These are phyloP conservation scores for Allobates femoralis DNA, from an alignment of 2,797 vertebrate genomes.

Conservation along the genomic window DNA sequence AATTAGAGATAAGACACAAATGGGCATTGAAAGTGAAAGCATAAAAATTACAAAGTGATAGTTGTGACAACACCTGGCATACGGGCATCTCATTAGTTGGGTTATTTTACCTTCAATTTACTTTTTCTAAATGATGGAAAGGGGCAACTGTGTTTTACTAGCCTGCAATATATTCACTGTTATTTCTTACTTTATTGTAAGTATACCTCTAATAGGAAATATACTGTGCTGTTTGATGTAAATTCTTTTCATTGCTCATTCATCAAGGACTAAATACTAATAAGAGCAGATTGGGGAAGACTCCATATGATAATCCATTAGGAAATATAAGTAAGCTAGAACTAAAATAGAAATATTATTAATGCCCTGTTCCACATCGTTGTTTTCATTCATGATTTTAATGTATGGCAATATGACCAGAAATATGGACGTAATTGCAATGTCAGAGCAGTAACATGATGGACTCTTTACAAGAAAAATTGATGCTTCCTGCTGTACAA, in stretches of 20 bases:
- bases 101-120: not conserved
- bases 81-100: slow-evolving; percentile 36
- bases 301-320: no score
- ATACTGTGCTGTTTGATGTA: not conserved
- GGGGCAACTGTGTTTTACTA: slow-evolving; percentile 4
- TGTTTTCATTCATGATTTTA: no score
- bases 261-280: no score
- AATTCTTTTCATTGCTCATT: not conserved
- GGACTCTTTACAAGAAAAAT: no score
- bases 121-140: slow-evolving; percentile 16
- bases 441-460: no score
- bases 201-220: not conserved
- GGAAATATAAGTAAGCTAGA: no score
- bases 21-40: slow-evolving; percentile 60
- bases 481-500: no score
- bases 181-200: not conserved
- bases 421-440: no score
- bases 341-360: no score
- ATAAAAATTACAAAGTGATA: slow-evolving; percentile 63
- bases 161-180: not conserved
- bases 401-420: no score
- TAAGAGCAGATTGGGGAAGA: no score
- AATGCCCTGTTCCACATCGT: no score
- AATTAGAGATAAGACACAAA: slow-evolving; percentile 69
- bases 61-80: slow-evolving; percentile 57